These are phyloP conservation scores for Ammodytes marinus DNA, from an alignment of 2,113 vertebrate genomes.

Conservation along the genomic window DNA sequence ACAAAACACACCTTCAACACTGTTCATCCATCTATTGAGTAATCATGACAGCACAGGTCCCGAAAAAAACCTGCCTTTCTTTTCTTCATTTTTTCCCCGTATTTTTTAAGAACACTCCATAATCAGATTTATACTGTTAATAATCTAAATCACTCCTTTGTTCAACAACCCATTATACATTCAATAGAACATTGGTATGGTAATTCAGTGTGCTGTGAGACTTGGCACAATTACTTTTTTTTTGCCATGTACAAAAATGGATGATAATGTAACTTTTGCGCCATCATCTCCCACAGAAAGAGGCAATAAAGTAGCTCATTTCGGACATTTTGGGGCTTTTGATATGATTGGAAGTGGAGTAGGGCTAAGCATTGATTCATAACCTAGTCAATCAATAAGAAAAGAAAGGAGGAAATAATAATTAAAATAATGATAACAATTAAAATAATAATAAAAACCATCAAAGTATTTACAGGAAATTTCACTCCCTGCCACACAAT, in stretches of 20 bases:
- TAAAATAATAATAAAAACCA: slow-evolving; percentile 86
- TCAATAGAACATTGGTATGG: slow-evolving; percentile 89
- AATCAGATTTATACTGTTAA: slow-evolving; percentile 74
- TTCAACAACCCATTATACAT: slow-evolving; percentile 78
- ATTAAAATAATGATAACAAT: slow-evolving; percentile 79
- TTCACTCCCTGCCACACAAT: slow-evolving; percentile 81
- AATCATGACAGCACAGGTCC: slow-evolving; percentile 65
- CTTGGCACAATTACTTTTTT: slow-evolving; percentile 89
- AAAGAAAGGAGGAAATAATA: slow-evolving; percentile 66
- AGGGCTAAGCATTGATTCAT: slow-evolving; percentile 90
- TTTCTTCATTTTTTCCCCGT: neutral
- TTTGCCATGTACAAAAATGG: slow-evolving; percentile 90
- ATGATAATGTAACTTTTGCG: slow-evolving; percentile 92
- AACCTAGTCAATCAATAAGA: slow-evolving; percentile 89
- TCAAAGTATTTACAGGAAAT: slow-evolving; percentile 97
- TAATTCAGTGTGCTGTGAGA: slow-evolving; percentile 81
- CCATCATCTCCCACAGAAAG: slow-evolving; percentile 73
- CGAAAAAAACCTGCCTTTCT: slow-evolving; percentile 53
- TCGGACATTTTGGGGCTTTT: slow-evolving; percentile 88
- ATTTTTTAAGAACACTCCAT: slow-evolving; percentile 59
- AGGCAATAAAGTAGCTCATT: slow-evolving; percentile 83
- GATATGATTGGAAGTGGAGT: slow-evolving; percentile 87
- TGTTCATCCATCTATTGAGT: slow-evolving; percentile 71
- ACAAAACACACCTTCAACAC: slow-evolving; percentile 73
- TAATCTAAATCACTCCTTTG: slow-evolving; percentile 73